Conservation (phyloP, 2,888 invertebrate species). For the Odontomyia ornata region DNA sequence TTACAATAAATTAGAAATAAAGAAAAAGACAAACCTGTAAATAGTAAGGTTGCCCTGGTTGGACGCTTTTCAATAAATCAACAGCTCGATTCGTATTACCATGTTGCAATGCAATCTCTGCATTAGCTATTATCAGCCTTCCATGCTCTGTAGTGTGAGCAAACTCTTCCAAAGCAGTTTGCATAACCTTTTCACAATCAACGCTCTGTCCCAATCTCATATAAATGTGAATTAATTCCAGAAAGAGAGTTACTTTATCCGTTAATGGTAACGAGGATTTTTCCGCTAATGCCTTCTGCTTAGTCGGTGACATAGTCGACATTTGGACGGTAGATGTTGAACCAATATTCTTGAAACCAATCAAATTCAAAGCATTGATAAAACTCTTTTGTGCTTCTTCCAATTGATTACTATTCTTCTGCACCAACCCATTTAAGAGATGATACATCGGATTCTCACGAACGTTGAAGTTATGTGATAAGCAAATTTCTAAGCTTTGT, state of each 20-base stretch:
- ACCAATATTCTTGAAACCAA: slow-evolving; percentile 62
- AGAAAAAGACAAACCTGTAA: slow-evolving; percentile 66
- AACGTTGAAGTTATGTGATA: slow-evolving; percentile 92
- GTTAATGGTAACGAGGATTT: slow-evolving; percentile 67
- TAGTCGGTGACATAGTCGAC: slow-evolving; percentile 56
- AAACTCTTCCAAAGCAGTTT: slow-evolving; percentile 74
- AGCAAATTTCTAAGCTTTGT: slow-evolving; percentile 86
- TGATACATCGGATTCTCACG: slow-evolving; percentile 92
- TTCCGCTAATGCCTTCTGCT: slow-evolving; percentile 46
- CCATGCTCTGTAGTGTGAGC: slow-evolving; percentile 86
- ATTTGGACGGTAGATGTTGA: slow-evolving; percentile 59
- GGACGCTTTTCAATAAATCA: slow-evolving; percentile 78
- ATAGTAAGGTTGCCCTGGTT: slow-evolving; percentile 85
- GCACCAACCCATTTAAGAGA: slow-evolving; percentile 83
- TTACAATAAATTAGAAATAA: not conserved
- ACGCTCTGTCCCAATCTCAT: slow-evolving; percentile 74
- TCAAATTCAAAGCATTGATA: slow-evolving; percentile 76
- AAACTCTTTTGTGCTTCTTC: slow-evolving; percentile 80
- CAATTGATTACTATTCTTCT: slow-evolving; percentile 76
- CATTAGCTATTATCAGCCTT: slow-evolving; percentile 82
- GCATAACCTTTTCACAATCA: slow-evolving; percentile 84
- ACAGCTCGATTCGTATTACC: slow-evolving; percentile 86
- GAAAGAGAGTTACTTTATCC: slow-evolving; percentile 86
- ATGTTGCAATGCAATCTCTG: slow-evolving; percentile 82
- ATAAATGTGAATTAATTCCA: slow-evolving; percentile 85